Conservation (phyloP, 1,140 invertebrate genomes). For the Phthorimaea operculella region DNA sequence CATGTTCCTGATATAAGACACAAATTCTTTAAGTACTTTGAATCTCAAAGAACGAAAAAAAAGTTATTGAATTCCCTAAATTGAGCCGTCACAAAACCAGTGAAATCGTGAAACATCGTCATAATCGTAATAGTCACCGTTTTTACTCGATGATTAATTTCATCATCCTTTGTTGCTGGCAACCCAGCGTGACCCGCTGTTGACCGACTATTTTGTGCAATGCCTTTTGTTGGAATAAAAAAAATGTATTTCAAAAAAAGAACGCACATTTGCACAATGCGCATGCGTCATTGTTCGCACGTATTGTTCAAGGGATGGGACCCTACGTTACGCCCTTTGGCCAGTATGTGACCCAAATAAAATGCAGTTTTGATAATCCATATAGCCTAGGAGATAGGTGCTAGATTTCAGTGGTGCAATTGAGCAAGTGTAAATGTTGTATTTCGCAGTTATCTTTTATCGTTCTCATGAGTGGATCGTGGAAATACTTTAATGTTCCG, state of each 20-base stretch:
- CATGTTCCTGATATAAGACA: no score
- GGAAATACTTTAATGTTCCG: no score
- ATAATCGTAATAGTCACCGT: neutral
- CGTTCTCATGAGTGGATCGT: conserved; percentile 27
- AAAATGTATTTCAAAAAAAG: conserved; percentile 22
- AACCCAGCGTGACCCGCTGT: conserved; percentile 38
- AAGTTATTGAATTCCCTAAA: no score
- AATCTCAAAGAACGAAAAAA: no score
- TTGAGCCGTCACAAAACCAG: no score
- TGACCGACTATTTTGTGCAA: conserved; percentile 39
- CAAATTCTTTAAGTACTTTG: no score
- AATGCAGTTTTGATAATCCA: no score
- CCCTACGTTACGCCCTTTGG: conserved; percentile 30
- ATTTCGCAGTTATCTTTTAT: conserved; percentile 30
- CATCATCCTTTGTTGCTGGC: conserved; percentile 37
- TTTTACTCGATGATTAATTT: conserved; percentile 42
- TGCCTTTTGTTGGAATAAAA: conserved; percentile 30
- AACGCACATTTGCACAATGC: conserved; percentile 27
- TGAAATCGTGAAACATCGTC: conserved; percentile 8
- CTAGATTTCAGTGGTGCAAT: no score
- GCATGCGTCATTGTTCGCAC: conserved; percentile 35
- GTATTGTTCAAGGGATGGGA: conserved; percentile 27
- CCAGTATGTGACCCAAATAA: neutral
- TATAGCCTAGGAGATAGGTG: no score
- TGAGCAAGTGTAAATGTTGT: no score